A percentile compares a stretch with the other conserved stretches of the same genome.
Conservation (phyloP, 2,113 vertebrate genomes). For the Lasiurus borealis region DNA sequence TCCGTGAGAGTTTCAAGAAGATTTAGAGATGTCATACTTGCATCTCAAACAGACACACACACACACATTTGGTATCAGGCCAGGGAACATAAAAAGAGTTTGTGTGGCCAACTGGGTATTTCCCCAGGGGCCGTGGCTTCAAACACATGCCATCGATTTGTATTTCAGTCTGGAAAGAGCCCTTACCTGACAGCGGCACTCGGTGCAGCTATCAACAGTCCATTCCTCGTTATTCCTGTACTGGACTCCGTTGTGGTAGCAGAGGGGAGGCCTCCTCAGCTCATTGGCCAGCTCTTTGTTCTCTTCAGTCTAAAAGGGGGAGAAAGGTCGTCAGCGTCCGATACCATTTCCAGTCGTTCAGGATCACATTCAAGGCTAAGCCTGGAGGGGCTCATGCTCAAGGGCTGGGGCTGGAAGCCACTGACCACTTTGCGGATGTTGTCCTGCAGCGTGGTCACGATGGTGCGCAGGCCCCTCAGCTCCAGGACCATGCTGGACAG, state of each 20-base stretch:
- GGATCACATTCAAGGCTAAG: background rate
- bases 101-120: background rate
- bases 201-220: conserved; percentile 97
- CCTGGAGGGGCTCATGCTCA: background rate
- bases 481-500: conserved; percentile 95
- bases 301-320: conserved; percentile 87
- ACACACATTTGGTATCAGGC: background rate
- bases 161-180: background rate
- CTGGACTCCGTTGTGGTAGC: conserved; percentile 93
- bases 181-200: conserved; percentile 97
- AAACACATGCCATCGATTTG: background rate
- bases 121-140: background rate
- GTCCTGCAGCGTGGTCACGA: conserved; percentile 94
- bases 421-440: conserved; percentile 96
- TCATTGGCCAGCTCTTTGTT: conserved; percentile 86
- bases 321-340: background rate
- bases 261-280: conserved; percentile 88
- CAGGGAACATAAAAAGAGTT: background rate
- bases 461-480: conserved; percentile 92
- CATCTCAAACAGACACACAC: background rate
- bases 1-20: conserved; percentile 34
- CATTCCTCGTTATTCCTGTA: conserved; percentile 94
- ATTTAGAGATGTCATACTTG: conserved; percentile 36
- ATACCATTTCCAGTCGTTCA: background rate
- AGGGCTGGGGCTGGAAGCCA: conserved; percentile 9